Base-by-base conservation (phyloP, 2,113 vertebrate genomes). In the Phaethornis superciliosus region DNA sequence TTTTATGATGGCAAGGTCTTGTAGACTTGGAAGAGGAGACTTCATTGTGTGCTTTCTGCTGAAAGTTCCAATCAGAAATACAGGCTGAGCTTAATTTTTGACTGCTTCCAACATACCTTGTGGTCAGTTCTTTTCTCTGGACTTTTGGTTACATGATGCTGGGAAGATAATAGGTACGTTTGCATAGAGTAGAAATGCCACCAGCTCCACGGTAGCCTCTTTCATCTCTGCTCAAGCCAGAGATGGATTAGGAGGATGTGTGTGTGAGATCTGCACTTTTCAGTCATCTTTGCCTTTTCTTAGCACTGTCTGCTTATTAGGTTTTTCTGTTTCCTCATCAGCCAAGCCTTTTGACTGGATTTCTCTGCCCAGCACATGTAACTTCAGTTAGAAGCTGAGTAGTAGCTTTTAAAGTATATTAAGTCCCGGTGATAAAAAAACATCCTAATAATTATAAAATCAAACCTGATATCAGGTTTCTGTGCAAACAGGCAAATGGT, bases 251-350 rank as follows among this genome's bases (percentile, higher is more conserved):
- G 54, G 35, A 85, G 35, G 26, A 42, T n/a, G 21, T 13, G n/a
- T 51, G 40, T 2, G 22, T 59, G 27, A 65, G 30, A 65, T 28
- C 7, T 35, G 28, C 56, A 46, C 22, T 58, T 0, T 0, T 69
- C 60, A 28, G 33, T 52, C 60, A 89, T 76, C 44, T 81, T 42
- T 62, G 62, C 42, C 19, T 79, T 62, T 70, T 56, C 67, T 54
- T 77, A 56, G 32, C 4, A 1, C 42, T 1, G 0, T n/a, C n/a
- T 67, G 0, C 32, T 51, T 72, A 2, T 0, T 37, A 49, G 15
- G 15, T 1, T 33, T 74, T 90, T 77, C 40, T 47, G 6, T 79
- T 62, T 49, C 47, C 76, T 88, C 33, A n/a, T 55, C 51, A 69
- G 37, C 33, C 51, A 24, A 15, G 44, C 32, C 28, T 77, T 74